phyloP scores from a whole-genome alignment of 1,140 invertebrate species.

The Sarcophaga peregrina region DNA sequence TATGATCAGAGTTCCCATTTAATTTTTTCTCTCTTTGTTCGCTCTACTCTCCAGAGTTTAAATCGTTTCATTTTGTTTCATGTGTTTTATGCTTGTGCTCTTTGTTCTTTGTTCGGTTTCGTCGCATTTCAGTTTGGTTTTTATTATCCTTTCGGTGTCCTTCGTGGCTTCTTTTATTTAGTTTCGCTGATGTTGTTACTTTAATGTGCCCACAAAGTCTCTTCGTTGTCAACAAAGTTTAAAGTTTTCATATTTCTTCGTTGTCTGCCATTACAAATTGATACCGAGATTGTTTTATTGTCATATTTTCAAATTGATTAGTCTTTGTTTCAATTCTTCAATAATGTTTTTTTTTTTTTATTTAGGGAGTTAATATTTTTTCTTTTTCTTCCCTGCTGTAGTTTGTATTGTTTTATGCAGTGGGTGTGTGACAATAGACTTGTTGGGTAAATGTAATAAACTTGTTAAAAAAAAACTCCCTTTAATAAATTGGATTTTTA shows the following conservation, averaged over 20 bases:
- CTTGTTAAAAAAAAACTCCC: no score
- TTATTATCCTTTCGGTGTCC: no score
- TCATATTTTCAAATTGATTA: not conserved
- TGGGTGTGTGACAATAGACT: constrained; percentile 5
- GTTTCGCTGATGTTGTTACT: no score
- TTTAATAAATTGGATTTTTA: no score
- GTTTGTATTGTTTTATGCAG: not conserved
- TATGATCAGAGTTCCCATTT: not conserved
- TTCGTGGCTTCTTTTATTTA: no score
- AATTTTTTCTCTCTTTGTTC: not conserved
- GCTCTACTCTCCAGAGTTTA: not conserved
- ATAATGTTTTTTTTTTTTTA: not conserved
- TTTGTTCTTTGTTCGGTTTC: no score
- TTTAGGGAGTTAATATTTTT: not conserved
- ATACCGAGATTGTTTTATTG: not conserved
- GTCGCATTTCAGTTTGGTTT: no score
- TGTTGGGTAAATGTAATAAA: not conserved
- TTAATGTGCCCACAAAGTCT: constrained; percentile 23
- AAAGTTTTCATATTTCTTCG: constrained; percentile 4
- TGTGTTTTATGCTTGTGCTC: not conserved
- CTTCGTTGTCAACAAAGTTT: no score
- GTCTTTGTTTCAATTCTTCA: no score
- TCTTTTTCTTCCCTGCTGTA: not conserved
- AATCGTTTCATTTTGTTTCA: not conserved
- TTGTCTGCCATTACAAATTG: constrained; percentile 8